These are phyloP conservation scores for Dioctria rufipes DNA, from an alignment of 2,888 invertebrate species.

Conservation along the genomic window DNA sequence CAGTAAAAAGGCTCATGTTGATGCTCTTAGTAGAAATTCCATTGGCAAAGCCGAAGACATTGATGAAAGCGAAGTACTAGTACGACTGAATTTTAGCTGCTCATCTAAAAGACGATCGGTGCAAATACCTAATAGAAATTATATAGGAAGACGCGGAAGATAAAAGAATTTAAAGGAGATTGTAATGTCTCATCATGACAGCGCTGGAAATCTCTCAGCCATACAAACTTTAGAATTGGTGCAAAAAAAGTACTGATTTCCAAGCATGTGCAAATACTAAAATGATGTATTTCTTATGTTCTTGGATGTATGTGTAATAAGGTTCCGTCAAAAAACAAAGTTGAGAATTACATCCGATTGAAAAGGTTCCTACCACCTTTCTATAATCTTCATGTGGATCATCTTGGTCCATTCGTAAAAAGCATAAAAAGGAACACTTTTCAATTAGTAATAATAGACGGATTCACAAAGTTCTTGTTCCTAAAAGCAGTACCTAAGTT, in stretches of 20 bases:
- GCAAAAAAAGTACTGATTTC: neutral
- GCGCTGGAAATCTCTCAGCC: neutral
- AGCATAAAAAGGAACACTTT: too few relatives aligned
- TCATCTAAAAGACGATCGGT: neutral
- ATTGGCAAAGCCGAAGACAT: neutral
- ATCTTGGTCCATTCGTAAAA: too few relatives aligned
- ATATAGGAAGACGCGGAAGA: neutral
- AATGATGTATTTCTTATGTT: too few relatives aligned
- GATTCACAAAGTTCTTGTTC: too few relatives aligned
- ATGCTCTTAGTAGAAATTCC: neutral
- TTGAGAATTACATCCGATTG: too few relatives aligned
- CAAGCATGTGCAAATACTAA: neutral
- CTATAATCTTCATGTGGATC: too few relatives aligned
- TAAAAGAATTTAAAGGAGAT: too few relatives aligned
- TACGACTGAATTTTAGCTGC: neutral
- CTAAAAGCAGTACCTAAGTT: too few relatives aligned
- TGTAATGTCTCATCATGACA: too few relatives aligned
- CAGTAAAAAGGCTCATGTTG: neutral
- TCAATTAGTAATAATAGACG: too few relatives aligned
- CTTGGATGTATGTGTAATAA: neutral
- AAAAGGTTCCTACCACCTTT: too few relatives aligned
- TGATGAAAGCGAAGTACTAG: neutral
- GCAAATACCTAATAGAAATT: neutral
- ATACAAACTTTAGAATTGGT: neutral
- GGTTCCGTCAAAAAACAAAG: neutral